phyloP scores from a whole-genome alignment of 2,113 vertebrate species.

The Psittacara wagleri region DNA sequence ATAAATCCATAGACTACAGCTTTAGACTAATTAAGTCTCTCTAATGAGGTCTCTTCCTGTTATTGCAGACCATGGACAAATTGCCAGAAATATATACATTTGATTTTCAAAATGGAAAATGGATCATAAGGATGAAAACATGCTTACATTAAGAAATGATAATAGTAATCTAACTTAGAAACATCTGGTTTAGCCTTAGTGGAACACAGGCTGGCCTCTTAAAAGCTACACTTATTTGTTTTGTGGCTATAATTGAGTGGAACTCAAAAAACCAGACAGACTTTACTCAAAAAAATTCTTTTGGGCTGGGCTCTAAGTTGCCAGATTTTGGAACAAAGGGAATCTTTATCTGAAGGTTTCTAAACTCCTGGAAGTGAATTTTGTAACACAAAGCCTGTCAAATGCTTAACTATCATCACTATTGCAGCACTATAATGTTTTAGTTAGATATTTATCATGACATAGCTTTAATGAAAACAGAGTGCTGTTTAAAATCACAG shows the following conservation, averaged over 20 bases:
- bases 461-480: not conserved
- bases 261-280: not conserved
- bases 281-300: not conserved
- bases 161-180: not conserved
- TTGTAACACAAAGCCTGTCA: not conserved
- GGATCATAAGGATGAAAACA: not conserved
- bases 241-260: not conserved
- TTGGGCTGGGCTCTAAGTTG: not conserved
- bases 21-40: not conserved
- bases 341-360: not conserved
- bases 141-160: not conserved
- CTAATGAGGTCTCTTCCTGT: not conserved
- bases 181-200: not conserved
- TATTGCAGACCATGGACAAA: not conserved
- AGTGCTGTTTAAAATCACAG: not conserved
- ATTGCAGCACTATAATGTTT: not conserved
- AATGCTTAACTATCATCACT: not conserved
- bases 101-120: not conserved
- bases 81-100: not conserved
- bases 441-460: not conserved
- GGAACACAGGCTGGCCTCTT: not conserved
- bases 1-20: not conserved
- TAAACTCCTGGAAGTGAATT: not conserved
- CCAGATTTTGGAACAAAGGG: not conserved
- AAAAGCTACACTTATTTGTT: not conserved